These are phyloP conservation scores for Gandaritis pyraliata DNA, from an alignment of 2,888 invertebrate genomes.

Conservation along the genomic window DNA sequence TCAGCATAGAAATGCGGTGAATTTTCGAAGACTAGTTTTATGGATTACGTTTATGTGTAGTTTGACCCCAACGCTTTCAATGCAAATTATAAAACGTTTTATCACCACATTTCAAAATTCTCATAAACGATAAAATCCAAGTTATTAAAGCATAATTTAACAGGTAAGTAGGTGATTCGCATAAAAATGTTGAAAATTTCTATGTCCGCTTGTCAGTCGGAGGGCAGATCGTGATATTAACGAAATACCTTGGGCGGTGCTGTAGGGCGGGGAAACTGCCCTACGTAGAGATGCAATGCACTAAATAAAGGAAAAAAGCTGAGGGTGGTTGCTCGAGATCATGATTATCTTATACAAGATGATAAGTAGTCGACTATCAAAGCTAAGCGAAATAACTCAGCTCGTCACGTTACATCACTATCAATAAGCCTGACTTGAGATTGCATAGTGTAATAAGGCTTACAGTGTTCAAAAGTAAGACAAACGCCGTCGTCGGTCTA, in stretches of 20 bases:
- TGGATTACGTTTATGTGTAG: not conserved
- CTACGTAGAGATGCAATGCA: constrained; percentile 1
- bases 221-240: constrained; percentile 43
- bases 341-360: too few species aligned
- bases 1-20: too few species aligned
- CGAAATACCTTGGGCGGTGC: constrained; percentile 43
- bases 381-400: too few species aligned
- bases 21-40: too few species aligned
- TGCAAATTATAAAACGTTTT: constrained; percentile 17
- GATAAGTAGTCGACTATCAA: too few species aligned
- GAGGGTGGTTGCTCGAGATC: too few species aligned
- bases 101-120: constrained; percentile 33
- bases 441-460: too few species aligned
- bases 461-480: too few species aligned
- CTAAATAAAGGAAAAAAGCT: not conserved
- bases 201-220: constrained; percentile 45
- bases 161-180: constrained; percentile 31
- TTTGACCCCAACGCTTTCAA: constrained; percentile 1
- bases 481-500: too few species aligned
- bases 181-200: constrained; percentile 48
- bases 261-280: constrained; percentile 15
- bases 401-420: too few species aligned
- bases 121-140: constrained; percentile 24
- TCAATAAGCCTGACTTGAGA: too few species aligned
- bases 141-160: constrained; percentile 42